Base-by-base conservation (phyloP, 2,888 invertebrate genomes). In the Drosophila paracracens region DNA sequence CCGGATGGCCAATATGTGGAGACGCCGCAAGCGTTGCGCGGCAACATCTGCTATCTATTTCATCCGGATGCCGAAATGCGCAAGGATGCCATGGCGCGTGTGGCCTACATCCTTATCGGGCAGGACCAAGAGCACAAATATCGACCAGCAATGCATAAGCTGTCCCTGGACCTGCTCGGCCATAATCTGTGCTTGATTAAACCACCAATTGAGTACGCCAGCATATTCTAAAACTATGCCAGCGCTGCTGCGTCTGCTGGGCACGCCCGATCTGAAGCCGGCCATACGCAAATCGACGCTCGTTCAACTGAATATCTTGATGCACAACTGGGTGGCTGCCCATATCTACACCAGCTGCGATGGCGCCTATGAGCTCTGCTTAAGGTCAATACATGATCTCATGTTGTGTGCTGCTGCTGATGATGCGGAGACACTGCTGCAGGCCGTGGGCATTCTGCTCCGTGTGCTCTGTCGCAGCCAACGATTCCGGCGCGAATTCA, bases 31-130 rank as follows among this genome's bases (percentile, higher is more conserved):
- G 74, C 89, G 10, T 56, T 93, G 63, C 88, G 91, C 25, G 91
- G 92, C 8, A 93, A 92, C 69, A 56, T 91, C 3, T 76, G 88
- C 29, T 92, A 91, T 62, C 70, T 93, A 53, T 93, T 90, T 54
- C 88, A 91, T 68, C 78, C 86, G 5, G 70, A 90, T 57, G 36
- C 38, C 0, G 27, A 65, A 2, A 36, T 86, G 4, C 91, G 93
- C 92, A 29, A 76, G 4, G 92, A 92, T 60, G 91, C 90, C 0
- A 61, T 92, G 1, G 70, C 78, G 0, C 85, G 92, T 0, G 66
- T 92, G 4, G 79, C 88, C 10, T 92, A 91, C 65, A 76, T 88
- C 0, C 43, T 92, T 8, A 78, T 84, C 31, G 72, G 76, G 1
- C 69, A 88, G 36, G 74, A 88, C 8, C 64, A 78, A 3, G 65